phyloP scores from a whole-genome alignment of 2,113 vertebrate genomes.

The Tenrec ecaudatus region DNA sequence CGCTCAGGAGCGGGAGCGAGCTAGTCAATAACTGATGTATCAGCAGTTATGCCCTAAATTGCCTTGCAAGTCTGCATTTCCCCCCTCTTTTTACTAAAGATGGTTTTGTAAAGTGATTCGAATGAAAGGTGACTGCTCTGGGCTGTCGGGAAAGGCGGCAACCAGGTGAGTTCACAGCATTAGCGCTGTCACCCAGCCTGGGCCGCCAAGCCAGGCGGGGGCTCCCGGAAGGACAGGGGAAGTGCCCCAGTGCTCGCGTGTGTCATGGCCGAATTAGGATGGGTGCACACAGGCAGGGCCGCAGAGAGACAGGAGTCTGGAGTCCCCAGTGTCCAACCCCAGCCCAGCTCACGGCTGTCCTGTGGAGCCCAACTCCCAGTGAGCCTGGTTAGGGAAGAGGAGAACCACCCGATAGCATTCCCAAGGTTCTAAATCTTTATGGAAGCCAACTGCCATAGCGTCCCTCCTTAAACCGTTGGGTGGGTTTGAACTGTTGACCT shows the following conservation, averaged over 20 bases:
- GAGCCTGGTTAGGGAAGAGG: too few relatives aligned
- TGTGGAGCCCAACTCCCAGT: background rate
- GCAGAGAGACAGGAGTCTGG: background rate
- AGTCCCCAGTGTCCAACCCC: slow-evolving; percentile 34
- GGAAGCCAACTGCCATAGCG: background rate
- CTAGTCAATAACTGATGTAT: slow-evolving; percentile 98
- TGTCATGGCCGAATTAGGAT: slow-evolving; percentile 40
- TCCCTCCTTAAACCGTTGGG: background rate
- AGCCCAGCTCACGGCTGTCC: background rate
- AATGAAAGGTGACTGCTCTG: slow-evolving; percentile 91
- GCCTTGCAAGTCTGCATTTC: slow-evolving; percentile 95
- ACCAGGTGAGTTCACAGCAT: slow-evolving; percentile 84
- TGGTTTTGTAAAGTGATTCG: slow-evolving; percentile 92
- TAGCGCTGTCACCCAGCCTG: background rate
- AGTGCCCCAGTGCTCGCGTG: slow-evolving; percentile 45
- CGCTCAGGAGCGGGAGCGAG: slow-evolving; percentile 93
- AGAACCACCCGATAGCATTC: background rate
- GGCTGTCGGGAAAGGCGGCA: slow-evolving; percentile 86
- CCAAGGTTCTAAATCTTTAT: background rate
- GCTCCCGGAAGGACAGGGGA: slow-evolving; percentile 75
- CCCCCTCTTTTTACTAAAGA: slow-evolving; percentile 90
- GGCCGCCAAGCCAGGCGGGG: slow-evolving; percentile 33
- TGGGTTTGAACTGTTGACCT: background rate
- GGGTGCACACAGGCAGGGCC: background rate
- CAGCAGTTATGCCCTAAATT: slow-evolving; percentile 99